A percentile compares a stretch with the other conserved stretches of the same genome.
phyloP scores from a whole-genome alignment of 2,888 invertebrate genomes.

The Perizoma flavofasciatum region DNA sequence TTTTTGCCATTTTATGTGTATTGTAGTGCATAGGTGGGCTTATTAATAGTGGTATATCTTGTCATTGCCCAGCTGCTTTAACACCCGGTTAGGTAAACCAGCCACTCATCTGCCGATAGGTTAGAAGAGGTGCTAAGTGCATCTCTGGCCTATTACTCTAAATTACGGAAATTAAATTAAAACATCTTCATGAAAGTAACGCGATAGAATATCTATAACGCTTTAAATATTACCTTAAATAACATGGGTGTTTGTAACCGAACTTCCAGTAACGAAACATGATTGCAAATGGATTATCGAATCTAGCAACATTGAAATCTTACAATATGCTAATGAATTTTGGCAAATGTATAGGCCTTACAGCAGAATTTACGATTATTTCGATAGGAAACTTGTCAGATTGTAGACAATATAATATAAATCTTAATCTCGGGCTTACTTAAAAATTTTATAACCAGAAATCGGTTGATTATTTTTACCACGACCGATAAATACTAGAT shows the following conservation, averaged over 20 bases:
- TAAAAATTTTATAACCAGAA: no score
- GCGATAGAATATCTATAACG: conserved; percentile 18
- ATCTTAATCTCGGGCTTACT: neutral
- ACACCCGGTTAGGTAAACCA: no score
- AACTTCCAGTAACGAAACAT: neutral
- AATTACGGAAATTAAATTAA: conserved; percentile 34
- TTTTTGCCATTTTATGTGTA: no score
- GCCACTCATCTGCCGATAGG: no score
- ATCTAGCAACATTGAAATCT: conserved; percentile 8
- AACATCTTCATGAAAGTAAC: conserved; percentile 23
- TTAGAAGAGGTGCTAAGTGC: conserved; percentile 32
- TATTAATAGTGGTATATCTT: no score
- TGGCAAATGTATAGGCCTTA: conserved; percentile 32
- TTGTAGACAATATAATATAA: neutral
- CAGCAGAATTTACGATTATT: conserved; percentile 7
- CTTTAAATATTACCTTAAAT: conserved; percentile 24
- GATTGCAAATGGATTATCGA: conserved; percentile 11
- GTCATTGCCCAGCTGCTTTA: no score
- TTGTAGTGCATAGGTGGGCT: no score
- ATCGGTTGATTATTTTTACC: no score
- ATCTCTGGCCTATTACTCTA: conserved; percentile 53
- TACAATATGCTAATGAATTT: conserved; percentile 18
- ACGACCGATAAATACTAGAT: conserved; percentile 26
- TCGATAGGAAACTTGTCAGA: conserved; percentile 1
- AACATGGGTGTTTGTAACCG: no score